phyloP scores from a whole-genome alignment of 2,888 invertebrate species.

The Macrosoma leucophasiata region DNA sequence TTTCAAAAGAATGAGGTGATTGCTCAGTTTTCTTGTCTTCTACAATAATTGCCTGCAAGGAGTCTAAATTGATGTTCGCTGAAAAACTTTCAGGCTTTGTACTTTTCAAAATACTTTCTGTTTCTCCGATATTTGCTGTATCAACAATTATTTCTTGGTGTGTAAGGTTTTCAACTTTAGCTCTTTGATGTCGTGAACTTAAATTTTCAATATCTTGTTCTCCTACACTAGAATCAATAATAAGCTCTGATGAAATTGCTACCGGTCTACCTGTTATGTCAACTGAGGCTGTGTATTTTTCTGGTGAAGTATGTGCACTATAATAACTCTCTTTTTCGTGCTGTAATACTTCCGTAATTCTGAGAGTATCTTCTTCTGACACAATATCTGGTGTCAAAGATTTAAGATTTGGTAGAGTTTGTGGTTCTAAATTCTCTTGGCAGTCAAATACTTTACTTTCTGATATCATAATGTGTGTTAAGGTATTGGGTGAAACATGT shows the following conservation, averaged over 20 bases:
- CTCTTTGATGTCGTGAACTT: constrained; percentile 42
- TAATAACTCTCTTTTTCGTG: constrained; percentile 57
- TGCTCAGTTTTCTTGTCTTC: constrained; percentile 68
- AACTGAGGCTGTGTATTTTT: constrained; percentile 48
- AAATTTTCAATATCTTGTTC: constrained; percentile 29
- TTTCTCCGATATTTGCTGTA: constrained; percentile 74
- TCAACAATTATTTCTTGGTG: constrained; percentile 71
- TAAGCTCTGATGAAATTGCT: constrained; percentile 67
- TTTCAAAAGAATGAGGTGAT: constrained; percentile 47
- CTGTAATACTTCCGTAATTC: constrained; percentile 48
- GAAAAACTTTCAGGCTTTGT: constrained; percentile 30
- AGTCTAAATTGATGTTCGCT: constrained; percentile 41
- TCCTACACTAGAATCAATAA: constrained; percentile 53
- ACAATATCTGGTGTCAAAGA: constrained; percentile 43
- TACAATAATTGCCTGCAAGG: constrained; percentile 66
- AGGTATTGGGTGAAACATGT: constrained; percentile 40
- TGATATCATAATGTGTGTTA: constrained; percentile 49
- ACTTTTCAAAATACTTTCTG: constrained; percentile 54
- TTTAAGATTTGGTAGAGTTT: constrained; percentile 38
- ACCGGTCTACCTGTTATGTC: constrained; percentile 67
- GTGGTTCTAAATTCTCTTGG: constrained; percentile 43
- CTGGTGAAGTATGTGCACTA: constrained; percentile 23
- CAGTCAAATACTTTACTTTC: constrained; percentile 62
- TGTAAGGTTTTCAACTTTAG: constrained; percentile 68
- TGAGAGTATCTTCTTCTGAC: constrained; percentile 39